A percentile compares a stretch with the other conserved stretches of the same genome.
phyloP scores from a whole-genome alignment of 2,888 invertebrate species.

The Heliconius ethilla region DNA sequence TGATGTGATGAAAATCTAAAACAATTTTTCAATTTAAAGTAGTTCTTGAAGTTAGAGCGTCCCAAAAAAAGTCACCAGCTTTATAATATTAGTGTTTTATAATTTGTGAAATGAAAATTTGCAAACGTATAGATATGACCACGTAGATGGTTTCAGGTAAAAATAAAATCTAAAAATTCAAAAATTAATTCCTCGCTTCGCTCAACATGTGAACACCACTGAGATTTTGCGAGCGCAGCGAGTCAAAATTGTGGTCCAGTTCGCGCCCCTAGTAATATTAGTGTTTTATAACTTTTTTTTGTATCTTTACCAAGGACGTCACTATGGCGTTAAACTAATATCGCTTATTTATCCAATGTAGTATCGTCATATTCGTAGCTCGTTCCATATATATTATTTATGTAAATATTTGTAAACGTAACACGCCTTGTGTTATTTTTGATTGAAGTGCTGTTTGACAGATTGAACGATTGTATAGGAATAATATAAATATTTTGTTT shows the following conservation, averaged over 20 bases:
- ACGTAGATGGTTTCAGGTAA: too few relatives aligned
- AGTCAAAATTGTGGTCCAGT: too few relatives aligned
- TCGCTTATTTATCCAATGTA: background rate
- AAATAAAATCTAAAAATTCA: too few relatives aligned
- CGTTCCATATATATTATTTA: background rate
- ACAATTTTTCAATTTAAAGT: background rate
- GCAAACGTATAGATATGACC: too few relatives aligned
- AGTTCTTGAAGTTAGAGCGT: background rate
- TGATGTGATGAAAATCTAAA: background rate
- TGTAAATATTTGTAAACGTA: slow-evolving; percentile 14
- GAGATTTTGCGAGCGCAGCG: too few relatives aligned
- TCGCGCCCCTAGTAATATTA: too few relatives aligned
- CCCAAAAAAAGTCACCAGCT: background rate
- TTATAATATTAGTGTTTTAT: too few relatives aligned
- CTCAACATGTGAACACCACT: too few relatives aligned
- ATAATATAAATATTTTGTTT: slow-evolving; percentile 4
- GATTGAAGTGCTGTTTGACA: slow-evolving; percentile 24
- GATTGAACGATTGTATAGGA: background rate
- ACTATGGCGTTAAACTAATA: background rate
- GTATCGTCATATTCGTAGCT: background rate
- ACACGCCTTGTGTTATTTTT: slow-evolving; percentile 7
- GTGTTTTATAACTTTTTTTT: background rate
- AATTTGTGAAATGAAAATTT: too few relatives aligned
- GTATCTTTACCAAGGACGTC: background rate
- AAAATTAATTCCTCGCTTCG: too few relatives aligned